These are phyloP conservation scores for fruit fly (Drosophila melanogaster) DNA, from an alignment of 1,140 invertebrate genomes.

Conservation along the genomic window Release_6_plus_ISO1_MT NT_037436.4:9851001-9851500, in stretches of 20 bases:
- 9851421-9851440: background rate
- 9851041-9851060: conserved; percentile 60
- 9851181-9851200: conserved; percentile 66
- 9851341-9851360: conserved; percentile 39
- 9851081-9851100: conserved; percentile 28
- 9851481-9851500: background rate
- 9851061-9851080: conserved; percentile 44
- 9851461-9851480: no score
- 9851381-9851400: background rate
- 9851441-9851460: no score
- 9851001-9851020: conserved; percentile 51
- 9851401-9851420: background rate
- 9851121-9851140: conserved; percentile 62
- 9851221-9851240: conserved; percentile 33
- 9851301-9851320: conserved; percentile 46
- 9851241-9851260: conserved; percentile 33
- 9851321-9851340: conserved; percentile 63
- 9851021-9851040: conserved; percentile 22
- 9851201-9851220: background rate
- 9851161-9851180: conserved; percentile 77
- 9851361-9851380: conserved; percentile 15
- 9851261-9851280: conserved; percentile 49
- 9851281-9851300: conserved; percentile 69
- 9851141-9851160: conserved; percentile 77
- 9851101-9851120: conserved; percentile 33